These are phyloP conservation scores for Sesia bembeciformis DNA, from an alignment of 2,888 invertebrate species.

Conservation along the genomic window DNA sequence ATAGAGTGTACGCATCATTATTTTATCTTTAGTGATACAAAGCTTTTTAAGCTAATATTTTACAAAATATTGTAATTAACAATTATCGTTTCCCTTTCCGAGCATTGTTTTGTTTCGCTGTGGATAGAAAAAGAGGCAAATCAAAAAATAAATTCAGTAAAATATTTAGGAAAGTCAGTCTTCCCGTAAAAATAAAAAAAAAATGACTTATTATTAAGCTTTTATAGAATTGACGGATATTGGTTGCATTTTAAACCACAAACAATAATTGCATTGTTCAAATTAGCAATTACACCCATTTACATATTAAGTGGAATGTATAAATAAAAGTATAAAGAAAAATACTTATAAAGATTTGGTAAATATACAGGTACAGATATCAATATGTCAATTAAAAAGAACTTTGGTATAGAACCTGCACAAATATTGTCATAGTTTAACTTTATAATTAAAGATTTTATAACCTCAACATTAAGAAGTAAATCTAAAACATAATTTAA, in stretches of 20 bases:
- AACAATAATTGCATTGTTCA: no score
- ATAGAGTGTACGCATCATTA: background rate
- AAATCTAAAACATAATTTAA: slow-evolving; percentile 18
- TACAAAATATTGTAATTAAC: no score
- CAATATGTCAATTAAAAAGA: slow-evolving; percentile 5
- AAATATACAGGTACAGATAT: no score
- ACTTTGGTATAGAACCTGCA: slow-evolving; percentile 29
- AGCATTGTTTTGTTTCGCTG: no score
- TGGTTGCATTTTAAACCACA: no score
- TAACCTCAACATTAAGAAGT: slow-evolving; percentile 15
- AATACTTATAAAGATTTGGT: no score
- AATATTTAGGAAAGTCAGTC: background rate
- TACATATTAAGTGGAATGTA: no score
- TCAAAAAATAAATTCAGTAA: background rate
- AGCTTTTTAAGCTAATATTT: no score
- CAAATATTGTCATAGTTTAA: slow-evolving; percentile 36
- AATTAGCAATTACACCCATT: no score
- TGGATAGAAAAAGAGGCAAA: background rate
- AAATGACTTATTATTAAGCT: background rate
- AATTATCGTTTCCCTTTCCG: no score
- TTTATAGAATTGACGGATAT: background rate
- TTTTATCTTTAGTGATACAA: background rate
- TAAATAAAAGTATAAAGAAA: no score
- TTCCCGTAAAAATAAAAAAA: background rate
- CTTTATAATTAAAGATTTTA: slow-evolving; percentile 10